Evolutionary conservation across 2,797 vertebrate species (phyloP).

Genomic region (Channallabes apus): DNA sequence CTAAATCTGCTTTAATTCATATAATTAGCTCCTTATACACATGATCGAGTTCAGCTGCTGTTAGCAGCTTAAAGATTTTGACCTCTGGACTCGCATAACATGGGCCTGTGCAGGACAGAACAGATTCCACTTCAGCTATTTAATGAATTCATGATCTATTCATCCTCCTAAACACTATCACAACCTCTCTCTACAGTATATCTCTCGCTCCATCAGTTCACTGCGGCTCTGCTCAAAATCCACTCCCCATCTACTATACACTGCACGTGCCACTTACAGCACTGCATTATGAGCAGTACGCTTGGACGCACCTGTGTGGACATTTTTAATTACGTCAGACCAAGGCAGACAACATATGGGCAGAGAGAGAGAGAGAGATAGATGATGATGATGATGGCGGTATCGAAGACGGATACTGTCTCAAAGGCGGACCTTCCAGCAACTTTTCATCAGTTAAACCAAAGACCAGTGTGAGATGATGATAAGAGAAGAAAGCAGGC

Average conservation of each 20-base stretch:
- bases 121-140: not conserved
- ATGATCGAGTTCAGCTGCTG: not conserved
- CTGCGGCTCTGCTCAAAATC: not conserved
- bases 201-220: not conserved
- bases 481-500: slow-evolving; percentile 45
- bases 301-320: not conserved
- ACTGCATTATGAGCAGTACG: not conserved
- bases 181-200: not conserved
- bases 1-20: not conserved
- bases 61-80: not conserved
- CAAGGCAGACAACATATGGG: not conserved
- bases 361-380: not conserved
- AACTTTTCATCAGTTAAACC: slow-evolving; percentile 37
- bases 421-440: slow-evolving; percentile 10
- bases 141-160: not conserved
- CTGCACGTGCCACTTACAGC: not conserved
- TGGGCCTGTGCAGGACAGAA: not conserved
- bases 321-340: not conserved
- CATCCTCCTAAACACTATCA: not conserved
- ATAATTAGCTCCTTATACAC: not conserved
- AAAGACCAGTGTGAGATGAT: slow-evolving; percentile 34
- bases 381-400: not conserved
- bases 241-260: not conserved
- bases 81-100: not conserved
- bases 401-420: not conserved